A percentile compares a stretch with the other conserved stretches of the same genome.
phyloP scores from a whole-genome alignment of 2,797 vertebrate species.

The Spheniscus humboldti region DNA sequence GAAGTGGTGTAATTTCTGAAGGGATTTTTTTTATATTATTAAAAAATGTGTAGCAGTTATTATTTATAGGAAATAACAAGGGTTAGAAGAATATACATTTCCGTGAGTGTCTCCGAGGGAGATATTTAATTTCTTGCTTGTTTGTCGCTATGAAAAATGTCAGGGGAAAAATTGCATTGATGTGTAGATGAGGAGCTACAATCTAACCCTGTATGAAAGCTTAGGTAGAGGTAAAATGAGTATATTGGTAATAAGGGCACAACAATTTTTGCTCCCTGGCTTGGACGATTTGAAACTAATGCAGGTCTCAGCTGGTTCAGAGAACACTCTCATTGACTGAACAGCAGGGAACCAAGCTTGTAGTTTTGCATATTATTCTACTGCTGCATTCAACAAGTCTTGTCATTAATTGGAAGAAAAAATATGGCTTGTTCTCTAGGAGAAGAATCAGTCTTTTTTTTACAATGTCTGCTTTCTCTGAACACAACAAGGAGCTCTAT shows the following conservation, averaged over 20 bases:
- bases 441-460: background rate
- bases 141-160: background rate
- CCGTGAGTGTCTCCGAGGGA: background rate
- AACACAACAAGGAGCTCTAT: background rate
- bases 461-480: background rate
- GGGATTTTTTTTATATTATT: background rate
- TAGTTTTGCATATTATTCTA: constrained; percentile 19
- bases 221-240: background rate
- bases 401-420: constrained; percentile 36
- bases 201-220: background rate
- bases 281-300: constrained; percentile 8
- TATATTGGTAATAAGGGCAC: background rate
- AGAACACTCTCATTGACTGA: background rate
- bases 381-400: constrained; percentile 14
- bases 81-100: background rate
- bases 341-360: background rate
- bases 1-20: background rate
- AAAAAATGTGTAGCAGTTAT: background rate
- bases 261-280: background rate
- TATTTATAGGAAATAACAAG: background rate
- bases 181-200: background rate
- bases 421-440: background rate
- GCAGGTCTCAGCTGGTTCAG: background rate
- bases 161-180: background rate
- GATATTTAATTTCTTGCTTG: background rate